These are phyloP conservation scores for Iguana delicatissima DNA, from an alignment of 2,797 vertebrate species.

Conservation along the genomic window DNA sequence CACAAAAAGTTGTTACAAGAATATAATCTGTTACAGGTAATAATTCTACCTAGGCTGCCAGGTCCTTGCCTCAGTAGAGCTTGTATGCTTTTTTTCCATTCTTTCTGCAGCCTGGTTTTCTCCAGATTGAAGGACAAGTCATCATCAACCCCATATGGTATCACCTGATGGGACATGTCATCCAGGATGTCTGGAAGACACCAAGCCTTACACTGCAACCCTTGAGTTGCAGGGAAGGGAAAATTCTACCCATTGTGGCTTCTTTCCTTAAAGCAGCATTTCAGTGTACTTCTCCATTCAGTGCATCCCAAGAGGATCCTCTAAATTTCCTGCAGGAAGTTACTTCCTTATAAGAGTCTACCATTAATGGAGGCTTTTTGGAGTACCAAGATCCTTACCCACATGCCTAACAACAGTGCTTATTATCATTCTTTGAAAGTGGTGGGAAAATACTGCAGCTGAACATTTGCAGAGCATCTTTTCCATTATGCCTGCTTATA, in stretches of 20 bases:
- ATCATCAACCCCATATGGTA: neutral
- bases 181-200: too few relatives aligned
- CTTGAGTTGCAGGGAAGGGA: neutral
- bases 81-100: too few relatives aligned
- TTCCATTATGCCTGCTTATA: neutral
- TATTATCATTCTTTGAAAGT: neutral
- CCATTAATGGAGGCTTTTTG: neutral
- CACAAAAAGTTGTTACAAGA: neutral
- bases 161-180: too few relatives aligned
- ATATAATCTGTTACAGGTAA: neutral
- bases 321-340: neutral
- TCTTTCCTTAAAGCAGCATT: neutral
- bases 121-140: neutral
- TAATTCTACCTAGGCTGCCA: too few relatives aligned
- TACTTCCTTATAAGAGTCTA: neutral
- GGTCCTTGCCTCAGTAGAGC: neutral
- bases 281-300: neutral
- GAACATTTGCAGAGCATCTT: neutral
- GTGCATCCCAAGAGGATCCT: neutral
- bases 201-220: too few relatives aligned
- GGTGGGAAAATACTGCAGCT: neutral
- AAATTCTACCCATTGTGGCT: neutral
- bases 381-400: neutral
- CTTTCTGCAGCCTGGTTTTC: neutral
- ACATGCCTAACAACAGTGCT: neutral